phyloP scores from a whole-genome alignment of 2,797 vertebrate species.

The Thalassophryne amazonica region DNA sequence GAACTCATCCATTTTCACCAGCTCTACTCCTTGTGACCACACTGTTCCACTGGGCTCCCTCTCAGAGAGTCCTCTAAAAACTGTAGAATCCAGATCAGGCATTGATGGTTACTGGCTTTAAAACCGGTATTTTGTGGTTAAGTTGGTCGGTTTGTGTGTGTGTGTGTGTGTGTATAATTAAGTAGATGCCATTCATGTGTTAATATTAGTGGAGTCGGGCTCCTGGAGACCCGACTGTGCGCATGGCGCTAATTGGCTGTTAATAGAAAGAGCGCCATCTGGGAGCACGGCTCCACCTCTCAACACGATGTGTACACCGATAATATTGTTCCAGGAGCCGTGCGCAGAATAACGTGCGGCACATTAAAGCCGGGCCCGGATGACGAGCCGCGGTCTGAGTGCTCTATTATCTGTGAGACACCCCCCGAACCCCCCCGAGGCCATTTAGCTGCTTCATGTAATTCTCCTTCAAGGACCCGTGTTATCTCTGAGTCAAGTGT shows the following conservation, averaged over 20 bases:
- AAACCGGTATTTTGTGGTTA: no score
- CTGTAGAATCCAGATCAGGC: no score
- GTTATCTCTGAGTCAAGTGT: constrained; percentile 93
- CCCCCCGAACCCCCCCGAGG: constrained; percentile 77
- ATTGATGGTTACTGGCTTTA: no score
- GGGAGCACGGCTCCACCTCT: constrained; percentile 78
- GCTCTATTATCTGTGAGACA: constrained; percentile 87
- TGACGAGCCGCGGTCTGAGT: constrained; percentile 82
- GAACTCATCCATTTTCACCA: no score
- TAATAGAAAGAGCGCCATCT: constrained; percentile 80
- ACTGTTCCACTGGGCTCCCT: no score
- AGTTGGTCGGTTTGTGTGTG: background rate
- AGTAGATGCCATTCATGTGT: constrained; percentile 49
- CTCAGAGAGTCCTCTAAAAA: no score
- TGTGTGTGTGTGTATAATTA: background rate
- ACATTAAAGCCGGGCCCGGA: constrained; percentile 78
- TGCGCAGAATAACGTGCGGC: constrained; percentile 84
- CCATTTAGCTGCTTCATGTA: constrained; percentile 92
- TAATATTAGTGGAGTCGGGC: constrained; percentile 62
- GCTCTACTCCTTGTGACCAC: no score
- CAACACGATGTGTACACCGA: constrained; percentile 72
- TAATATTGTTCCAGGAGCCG: constrained; percentile 87
- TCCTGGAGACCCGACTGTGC: constrained; percentile 61
- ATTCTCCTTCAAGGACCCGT: constrained; percentile 90
- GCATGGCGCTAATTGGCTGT: constrained; percentile 72